phyloP scores from a whole-genome alignment of 1,140 invertebrate genomes.

The Drosophila ercepeae region DNA sequence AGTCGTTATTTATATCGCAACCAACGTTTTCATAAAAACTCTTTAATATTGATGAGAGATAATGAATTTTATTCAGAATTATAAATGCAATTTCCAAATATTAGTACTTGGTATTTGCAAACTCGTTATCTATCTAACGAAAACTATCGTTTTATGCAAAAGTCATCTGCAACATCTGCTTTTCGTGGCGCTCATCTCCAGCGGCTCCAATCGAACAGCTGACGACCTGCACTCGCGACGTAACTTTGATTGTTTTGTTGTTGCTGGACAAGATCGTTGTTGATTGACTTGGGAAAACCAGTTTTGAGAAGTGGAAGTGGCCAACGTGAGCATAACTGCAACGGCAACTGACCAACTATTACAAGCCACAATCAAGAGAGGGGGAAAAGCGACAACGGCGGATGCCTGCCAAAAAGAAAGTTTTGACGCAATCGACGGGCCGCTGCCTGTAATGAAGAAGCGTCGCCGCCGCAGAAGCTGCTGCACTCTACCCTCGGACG shows the following conservation, averaged over 20 bases:
- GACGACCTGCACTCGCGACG: slow-evolving; percentile 34
- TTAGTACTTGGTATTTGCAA: no score
- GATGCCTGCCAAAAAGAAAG: slow-evolving; percentile 64
- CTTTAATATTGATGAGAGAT: no score
- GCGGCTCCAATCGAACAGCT: slow-evolving; percentile 26
- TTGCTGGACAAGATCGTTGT: slow-evolving; percentile 17
- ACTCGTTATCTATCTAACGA: no score
- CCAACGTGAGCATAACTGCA: slow-evolving; percentile 39
- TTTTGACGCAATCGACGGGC: slow-evolving; percentile 73
- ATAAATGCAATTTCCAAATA: no score
- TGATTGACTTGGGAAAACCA: slow-evolving; percentile 30
- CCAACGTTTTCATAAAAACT: no score
- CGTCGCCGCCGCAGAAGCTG: slow-evolving; percentile 58
- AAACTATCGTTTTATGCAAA: no score
- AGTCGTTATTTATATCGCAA: no score
- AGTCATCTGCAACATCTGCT: no score
- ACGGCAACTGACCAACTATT: slow-evolving; percentile 39
- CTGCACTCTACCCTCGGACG: slow-evolving; percentile 58
- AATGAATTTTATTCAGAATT: no score
- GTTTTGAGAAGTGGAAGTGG: slow-evolving; percentile 44
- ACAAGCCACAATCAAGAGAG: slow-evolving; percentile 9
- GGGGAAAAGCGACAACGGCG: slow-evolving; percentile 3
- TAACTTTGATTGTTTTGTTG: slow-evolving; percentile 28
- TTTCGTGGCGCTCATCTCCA: slow-evolving; percentile 26
- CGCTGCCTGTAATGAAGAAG: slow-evolving; percentile 75